Percentiles rank a stretch among this genome's conserved stretches.
phyloP scores from a whole-genome alignment of 1,140 invertebrate genomes.

The Druon quercuslanigerum region DNA sequence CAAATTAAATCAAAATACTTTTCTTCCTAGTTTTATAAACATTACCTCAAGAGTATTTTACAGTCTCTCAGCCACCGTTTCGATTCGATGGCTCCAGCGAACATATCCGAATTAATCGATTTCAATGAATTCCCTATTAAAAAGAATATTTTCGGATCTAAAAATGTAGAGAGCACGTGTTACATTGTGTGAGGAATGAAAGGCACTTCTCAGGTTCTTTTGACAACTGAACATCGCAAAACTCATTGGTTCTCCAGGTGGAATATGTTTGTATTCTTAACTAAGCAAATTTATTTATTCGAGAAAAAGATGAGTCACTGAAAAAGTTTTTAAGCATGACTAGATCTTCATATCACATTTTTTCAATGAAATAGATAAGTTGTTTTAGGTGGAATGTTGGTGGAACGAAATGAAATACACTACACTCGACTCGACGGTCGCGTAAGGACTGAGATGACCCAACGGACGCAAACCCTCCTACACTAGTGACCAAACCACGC shows the following conservation, averaged over 20 bases:
- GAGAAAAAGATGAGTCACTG: background rate
- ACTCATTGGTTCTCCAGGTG: background rate
- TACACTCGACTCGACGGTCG: constrained; percentile 15
- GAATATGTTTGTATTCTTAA: background rate
- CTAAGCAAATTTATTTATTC: background rate
- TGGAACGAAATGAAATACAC: background rate
- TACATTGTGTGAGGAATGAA: background rate
- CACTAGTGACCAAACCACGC: background rate
- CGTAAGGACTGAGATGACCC: constrained; percentile 36
- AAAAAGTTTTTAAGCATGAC: background rate
- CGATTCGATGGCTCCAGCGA: constrained; percentile 70
- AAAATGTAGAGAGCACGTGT: background rate
- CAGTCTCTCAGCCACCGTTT: constrained; percentile 74
- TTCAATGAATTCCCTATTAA: background rate
- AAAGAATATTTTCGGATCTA: background rate
- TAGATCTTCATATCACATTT: background rate
- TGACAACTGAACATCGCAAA: background rate
- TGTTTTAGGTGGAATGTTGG: background rate
- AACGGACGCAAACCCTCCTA: constrained; percentile 51
- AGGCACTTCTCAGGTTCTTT: background rate
- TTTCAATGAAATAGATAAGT: too few species aligned
- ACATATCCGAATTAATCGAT: constrained; percentile 61
- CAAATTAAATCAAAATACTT: background rate
- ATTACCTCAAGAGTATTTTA: constrained; percentile 69
- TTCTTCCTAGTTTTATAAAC: background rate